Percentiles rank a stretch among this genome's conserved stretches.
Evolutionary conservation across 2,113 vertebrate species (phyloP).

Genomic region (Dolichotis patagonum): DNA sequence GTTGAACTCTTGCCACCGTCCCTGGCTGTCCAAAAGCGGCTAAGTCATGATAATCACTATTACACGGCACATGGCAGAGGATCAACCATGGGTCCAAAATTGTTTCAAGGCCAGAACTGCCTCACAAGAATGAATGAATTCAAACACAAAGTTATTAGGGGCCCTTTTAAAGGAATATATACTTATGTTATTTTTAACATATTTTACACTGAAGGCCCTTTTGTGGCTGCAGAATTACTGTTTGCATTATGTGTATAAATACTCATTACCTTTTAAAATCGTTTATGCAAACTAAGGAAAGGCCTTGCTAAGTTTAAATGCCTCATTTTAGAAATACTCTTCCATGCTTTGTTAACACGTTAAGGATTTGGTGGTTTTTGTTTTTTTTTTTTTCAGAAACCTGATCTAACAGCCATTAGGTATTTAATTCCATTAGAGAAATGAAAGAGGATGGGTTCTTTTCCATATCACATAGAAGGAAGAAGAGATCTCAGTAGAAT

Average conservation of each 20-base stretch:
- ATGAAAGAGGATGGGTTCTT: not conserved
- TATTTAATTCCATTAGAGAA: conserved; percentile 1
- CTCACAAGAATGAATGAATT: conserved; percentile 28
- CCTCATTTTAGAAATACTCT: not conserved
- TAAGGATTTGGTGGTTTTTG: not conserved
- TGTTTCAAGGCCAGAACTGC: not conserved
- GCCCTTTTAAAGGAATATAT: not conserved
- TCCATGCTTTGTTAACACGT: conserved; percentile 36
- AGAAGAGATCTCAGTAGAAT: not conserved
- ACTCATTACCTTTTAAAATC: not conserved
- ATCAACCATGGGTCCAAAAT: not conserved
- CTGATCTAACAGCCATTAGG: conserved; percentile 1
- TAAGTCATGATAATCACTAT: not conserved
- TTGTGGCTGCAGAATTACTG: not conserved
- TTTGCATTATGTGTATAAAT: conserved; percentile 26
- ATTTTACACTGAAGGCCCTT: not conserved
- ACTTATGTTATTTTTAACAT: conserved; percentile 28
- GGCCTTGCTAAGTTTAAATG: conserved; percentile 41
- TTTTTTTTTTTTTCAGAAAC: conserved; percentile 40
- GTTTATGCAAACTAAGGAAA: not conserved
- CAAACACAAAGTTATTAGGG: conserved; percentile 43
- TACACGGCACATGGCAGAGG: not conserved
- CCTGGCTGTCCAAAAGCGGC: not conserved
- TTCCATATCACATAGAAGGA: not conserved
- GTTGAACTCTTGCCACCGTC: not conserved